A percentile compares a stretch with the other conserved stretches of the same genome.
phyloP scores from a whole-genome alignment of 2,113 vertebrate species.

The Poecilia latipinna region DNA sequence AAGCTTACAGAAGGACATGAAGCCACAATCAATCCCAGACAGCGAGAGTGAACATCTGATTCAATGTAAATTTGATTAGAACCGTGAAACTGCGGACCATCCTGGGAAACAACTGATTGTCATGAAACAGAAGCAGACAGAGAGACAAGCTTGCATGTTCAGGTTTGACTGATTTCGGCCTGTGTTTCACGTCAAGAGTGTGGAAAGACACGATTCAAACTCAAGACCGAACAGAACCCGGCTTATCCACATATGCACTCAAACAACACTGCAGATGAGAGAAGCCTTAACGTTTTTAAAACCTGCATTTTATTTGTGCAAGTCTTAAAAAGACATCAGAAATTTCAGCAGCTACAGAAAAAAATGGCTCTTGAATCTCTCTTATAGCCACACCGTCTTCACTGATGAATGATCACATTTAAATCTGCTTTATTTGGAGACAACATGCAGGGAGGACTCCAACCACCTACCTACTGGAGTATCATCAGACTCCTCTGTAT shows the following conservation, averaged over 20 bases:
- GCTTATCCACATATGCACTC: slow-evolving; percentile 11
- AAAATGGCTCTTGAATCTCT: too few relatives aligned
- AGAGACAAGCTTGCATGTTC: slow-evolving; percentile 1
- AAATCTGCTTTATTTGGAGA: slow-evolving; percentile 25
- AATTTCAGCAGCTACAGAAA: background rate
- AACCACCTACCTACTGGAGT: slow-evolving; percentile 81
- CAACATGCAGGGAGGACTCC: slow-evolving; percentile 56
- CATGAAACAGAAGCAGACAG: slow-evolving; percentile 14
- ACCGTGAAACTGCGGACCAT: background rate
- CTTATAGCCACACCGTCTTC: background rate
- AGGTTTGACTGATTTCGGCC: slow-evolving; percentile 21
- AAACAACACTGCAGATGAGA: slow-evolving; percentile 5
- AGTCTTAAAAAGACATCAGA: slow-evolving; percentile 7
- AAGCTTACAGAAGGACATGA: background rate
- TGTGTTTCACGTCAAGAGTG: slow-evolving; percentile 22
- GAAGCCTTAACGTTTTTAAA: slow-evolving; percentile 30
- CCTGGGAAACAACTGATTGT: background rate
- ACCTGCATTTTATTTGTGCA: slow-evolving; percentile 34
- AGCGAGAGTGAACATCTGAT: background rate
- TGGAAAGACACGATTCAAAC: slow-evolving; percentile 20
- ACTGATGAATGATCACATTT: slow-evolving; percentile 13
- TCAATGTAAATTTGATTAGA: background rate
- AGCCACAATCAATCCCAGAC: background rate
- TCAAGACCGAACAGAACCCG: slow-evolving; percentile 17
- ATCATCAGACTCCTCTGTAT: slow-evolving; percentile 73